These are phyloP conservation scores for Scyliorhinus canicula DNA, from an alignment of 2,797 vertebrate species.

Conservation along the genomic window DNA sequence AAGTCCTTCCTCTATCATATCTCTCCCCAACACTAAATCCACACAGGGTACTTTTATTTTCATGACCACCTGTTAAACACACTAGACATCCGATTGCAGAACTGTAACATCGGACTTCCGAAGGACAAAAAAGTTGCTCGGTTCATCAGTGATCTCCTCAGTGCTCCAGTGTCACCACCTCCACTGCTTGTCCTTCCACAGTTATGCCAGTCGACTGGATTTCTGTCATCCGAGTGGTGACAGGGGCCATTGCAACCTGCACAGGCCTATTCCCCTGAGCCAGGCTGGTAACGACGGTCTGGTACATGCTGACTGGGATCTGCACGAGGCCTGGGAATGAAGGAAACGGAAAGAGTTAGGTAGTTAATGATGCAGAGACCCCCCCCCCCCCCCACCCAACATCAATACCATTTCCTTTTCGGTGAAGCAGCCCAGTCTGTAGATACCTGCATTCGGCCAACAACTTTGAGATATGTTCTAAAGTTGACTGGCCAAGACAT, in stretches of 20 bases:
- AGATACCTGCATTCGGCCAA: background rate
- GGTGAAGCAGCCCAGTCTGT: background rate
- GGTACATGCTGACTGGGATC: conserved; percentile 98
- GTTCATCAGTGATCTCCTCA: conserved; percentile 52
- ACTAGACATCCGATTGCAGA: conserved; percentile 53
- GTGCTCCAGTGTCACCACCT: conserved; percentile 92
- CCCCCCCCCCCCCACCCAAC: background rate
- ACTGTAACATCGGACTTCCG: conserved; percentile 50
- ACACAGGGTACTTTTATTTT: background rate
- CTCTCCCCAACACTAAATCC: conserved; percentile 45
- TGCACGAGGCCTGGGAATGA: conserved; percentile 78
- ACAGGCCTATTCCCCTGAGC: conserved; percentile 91
- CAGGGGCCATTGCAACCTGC: conserved; percentile 94
- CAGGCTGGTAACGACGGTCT: conserved; percentile 94
- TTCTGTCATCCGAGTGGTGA: conserved; percentile 81
- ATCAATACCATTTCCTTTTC: too few species aligned
- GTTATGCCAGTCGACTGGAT: conserved; percentile 65
- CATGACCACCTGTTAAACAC: background rate
- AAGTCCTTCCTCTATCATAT: conserved; percentile 45
- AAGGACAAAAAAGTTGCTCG: conserved; percentile 48
- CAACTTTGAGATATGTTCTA: background rate
- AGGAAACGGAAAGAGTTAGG: background rate
- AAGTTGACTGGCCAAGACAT: background rate
- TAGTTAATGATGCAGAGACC: background rate
- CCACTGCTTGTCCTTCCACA: conserved; percentile 90